Evolutionary conservation across 2,888 invertebrate species (phyloP), one percentile per base, ranked within the genome.

Genomic region (Drosophila multiciliata): DNA sequence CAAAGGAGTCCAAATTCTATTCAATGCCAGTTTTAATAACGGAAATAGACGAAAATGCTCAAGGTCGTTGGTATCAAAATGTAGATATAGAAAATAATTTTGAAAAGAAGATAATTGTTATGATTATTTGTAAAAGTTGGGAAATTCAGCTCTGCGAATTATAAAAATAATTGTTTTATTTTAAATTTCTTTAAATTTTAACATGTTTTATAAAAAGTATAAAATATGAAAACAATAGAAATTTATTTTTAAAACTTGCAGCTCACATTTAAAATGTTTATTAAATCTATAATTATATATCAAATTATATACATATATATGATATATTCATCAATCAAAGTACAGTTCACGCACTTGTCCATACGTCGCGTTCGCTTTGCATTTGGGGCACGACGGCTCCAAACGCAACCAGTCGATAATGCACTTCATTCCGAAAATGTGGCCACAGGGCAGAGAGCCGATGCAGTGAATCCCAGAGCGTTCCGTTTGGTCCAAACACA

Each of bases 21-120:
- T 58, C 81, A 85, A 85, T 83, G 81, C 4, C 6, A 57, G 58
- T 45, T 5, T n/a, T 17, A 11, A 45, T 48, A 59, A 17, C 60
- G 29, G 38, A 12, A 66, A 54, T 53, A 50, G 26, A 38, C 29
- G 36, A 20, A 54, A 48, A 38, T 36, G 6, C 7, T 42, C 62
- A 48, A 77, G 86, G 81, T 52, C 77, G 52, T 58, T 26, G 5
- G 6, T n/a, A 58, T 12, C 2, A 29, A 55, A 5, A 4, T 8
- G 4, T n/a, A 53, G 23, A 26, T 9, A 11, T 49, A 20, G 32
- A 57, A 48, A 69, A 36, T 20, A 6, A 6, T 45, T 2, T 0
- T 45, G 5, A 3, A 26, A 26, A 26, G 26, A 3, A 29, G 29
- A 29, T 5, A 29, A 29, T 29, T 29, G 5, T 29, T 29, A 29